Percentiles rank a stretch among this genome's conserved stretches.
Conservation (phyloP, 2,888 invertebrate genomes). For the Himalopsyche anomala region DNA sequence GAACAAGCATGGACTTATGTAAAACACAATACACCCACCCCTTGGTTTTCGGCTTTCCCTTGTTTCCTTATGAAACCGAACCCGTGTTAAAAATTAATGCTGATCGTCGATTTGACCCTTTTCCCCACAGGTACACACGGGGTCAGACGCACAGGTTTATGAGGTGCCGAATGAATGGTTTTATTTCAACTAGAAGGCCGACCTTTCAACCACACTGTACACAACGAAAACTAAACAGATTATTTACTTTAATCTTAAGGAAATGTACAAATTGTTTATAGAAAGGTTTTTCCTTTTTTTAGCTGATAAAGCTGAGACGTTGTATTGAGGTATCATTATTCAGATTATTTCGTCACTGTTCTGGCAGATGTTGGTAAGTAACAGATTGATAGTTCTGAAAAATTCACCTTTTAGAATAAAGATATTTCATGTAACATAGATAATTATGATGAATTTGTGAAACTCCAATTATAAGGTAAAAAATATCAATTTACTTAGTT, state of each 20-base stretch:
- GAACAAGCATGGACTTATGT: slow-evolving; percentile 8
- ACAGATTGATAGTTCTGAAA: no score
- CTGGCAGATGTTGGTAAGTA: no score
- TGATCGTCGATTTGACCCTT: slow-evolving; percentile 57
- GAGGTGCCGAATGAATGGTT: slow-evolving; percentile 48
- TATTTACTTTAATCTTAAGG: not conserved
- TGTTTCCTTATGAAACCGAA: slow-evolving; percentile 12
- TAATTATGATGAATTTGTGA: no score
- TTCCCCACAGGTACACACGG: slow-evolving; percentile 47
- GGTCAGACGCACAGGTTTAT: slow-evolving; percentile 44
- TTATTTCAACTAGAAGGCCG: slow-evolving; percentile 41
- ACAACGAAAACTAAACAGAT: slow-evolving; percentile 4
- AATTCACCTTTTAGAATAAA: no score
- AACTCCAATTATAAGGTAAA: no score
- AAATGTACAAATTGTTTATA: not conserved
- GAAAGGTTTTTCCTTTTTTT: no score
- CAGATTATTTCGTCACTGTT: no score
- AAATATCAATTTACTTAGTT: no score
- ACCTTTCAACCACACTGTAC: slow-evolving; percentile 3
- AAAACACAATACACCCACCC: not conserved
- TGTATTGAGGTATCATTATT: no score
- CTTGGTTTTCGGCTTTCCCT: not conserved
- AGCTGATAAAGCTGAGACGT: no score
- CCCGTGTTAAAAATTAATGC: slow-evolving; percentile 53
- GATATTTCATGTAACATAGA: no score